Base-by-base conservation (phyloP, 2,888 invertebrate genomes). In the Thelaira solivaga region DNA sequence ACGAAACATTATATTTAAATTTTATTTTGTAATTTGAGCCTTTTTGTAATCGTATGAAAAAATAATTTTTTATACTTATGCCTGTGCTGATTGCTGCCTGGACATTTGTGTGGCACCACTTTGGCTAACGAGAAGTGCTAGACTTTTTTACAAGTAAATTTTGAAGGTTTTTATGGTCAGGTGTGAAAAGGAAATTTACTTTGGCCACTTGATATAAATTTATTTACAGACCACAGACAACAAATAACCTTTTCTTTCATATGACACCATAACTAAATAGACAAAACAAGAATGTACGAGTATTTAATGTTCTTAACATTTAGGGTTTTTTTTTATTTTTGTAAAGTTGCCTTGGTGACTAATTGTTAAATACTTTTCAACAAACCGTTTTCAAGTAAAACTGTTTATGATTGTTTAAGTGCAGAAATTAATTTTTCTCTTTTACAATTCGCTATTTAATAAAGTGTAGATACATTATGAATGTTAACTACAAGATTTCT, bases 121-220 rank as follows among this genome's bases (percentile, higher is more conserved):
- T n/a, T 7, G 20, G 31, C 7, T 31, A 34, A 24, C 5, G 8
- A 53, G 51, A 45, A 4, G 1, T 22, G 22, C 10, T 31, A 24
- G 39, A 24, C n/a, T 29, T 51, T n/a, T 26, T 2, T 36, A 65
- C 13, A 29, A 20, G 26, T 18, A 59, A 59, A 13, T 59, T 59
- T 57, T 49, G 8, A 59, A 49, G 29, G 16, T 26, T 59, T 43
- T 71, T 74, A 64, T 74, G 69, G 73, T 59, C 64, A 74, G 73
- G 59, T 78, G 69, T 59, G 69, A 65, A 65, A 73, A 59, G 71
- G 36, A 72, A 73, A 73, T 74, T 69, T 69, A 69, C 73, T 78
- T 57, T 26, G 62, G 73, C 73, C 77, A 73, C 73, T 77, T 73
- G 76, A 68, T 61, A 72, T 34, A 43, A 64, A 62, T 71, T 45